These are phyloP conservation scores for Calidris pygmaea DNA, from an alignment of 2,113 vertebrate species.

Conservation along the genomic window DNA sequence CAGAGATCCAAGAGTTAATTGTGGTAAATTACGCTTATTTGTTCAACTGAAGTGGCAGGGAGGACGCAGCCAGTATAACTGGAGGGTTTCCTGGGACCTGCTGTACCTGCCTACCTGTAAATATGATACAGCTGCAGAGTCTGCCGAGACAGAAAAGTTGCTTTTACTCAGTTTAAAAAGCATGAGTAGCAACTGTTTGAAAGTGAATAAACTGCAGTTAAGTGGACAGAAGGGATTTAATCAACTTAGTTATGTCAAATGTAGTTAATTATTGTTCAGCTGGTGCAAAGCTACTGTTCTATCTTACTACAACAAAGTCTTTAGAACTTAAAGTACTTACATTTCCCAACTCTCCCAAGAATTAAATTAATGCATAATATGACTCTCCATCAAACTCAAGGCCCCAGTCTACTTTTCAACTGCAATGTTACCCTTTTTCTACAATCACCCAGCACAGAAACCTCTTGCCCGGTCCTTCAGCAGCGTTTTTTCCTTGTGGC, in stretches of 20 bases:
- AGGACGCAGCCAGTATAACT: neutral
- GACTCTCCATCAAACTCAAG: neutral
- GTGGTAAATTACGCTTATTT: neutral
- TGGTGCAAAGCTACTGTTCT: neutral
- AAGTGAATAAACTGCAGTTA: neutral
- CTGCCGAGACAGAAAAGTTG: neutral
- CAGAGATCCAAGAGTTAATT: neutral
- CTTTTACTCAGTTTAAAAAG: neutral
- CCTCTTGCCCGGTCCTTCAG: neutral
- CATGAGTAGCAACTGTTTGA: neutral
- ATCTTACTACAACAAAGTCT: neutral
- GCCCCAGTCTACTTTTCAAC: neutral
- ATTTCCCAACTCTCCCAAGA: neutral
- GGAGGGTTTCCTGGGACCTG: neutral
- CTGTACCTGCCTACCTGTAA: neutral
- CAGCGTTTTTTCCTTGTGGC: neutral
- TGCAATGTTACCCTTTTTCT: neutral
- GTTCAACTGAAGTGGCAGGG: neutral
- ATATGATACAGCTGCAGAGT: neutral
- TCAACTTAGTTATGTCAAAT: neutral
- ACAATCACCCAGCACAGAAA: neutral
- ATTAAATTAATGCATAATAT: neutral
- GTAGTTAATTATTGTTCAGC: constrained; percentile 10
- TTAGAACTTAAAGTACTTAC: neutral
- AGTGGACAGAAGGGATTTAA: neutral